Base-by-base conservation (phyloP, 1,140 invertebrate genomes). In the Drosophila aff. region DNA sequence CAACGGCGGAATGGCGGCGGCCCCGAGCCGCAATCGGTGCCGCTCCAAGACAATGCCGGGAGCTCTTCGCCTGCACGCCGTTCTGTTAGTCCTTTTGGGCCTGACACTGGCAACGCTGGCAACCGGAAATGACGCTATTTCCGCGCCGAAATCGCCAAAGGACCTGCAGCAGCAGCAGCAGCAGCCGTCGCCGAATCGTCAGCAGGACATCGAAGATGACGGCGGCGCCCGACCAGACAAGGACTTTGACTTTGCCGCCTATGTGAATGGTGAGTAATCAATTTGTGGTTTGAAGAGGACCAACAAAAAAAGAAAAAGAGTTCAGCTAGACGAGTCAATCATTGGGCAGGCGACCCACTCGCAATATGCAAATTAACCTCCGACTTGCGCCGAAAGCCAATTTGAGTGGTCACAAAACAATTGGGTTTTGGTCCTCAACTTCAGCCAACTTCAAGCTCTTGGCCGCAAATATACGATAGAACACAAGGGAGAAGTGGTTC, bases 61-160 rank as follows among this genome's bases (percentile, higher is more conserved):
- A 46, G 33, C 16, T 0, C 46, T 23, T 15, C 60, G 46, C n/a
- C 62, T 41, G 28, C 44, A 38, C 21, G 8, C 9, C 5, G 7
- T 41, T 10, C 52, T 40, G n/a, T 47, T 69, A 21, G 47, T 67
- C 40, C n/a, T 53, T 38, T 41, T 78, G 65, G 46, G 36, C 3
- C 44, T 71, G 13, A 10, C 43, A 21, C 50, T 38, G 23, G 31
- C 58, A 5, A 49, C 26, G 33, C 31, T 55, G 60, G 72, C 65
- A 33, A 41, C 47, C 82, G 82, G 82, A 84, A 85, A 85, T 84
- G 78, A 84, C 66, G 82, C 65, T 57, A 85, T 81, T 78, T 84
- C 82, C 82, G 67, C 50, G 33, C 55, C 62, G 23, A 76, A 72
- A 69, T 16, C 23, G 9, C 31, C 16, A 16, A 52, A 52, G 49